Conservation (phyloP, 2,888 invertebrate genomes). For the Chrysolina haemoptera region DNA sequence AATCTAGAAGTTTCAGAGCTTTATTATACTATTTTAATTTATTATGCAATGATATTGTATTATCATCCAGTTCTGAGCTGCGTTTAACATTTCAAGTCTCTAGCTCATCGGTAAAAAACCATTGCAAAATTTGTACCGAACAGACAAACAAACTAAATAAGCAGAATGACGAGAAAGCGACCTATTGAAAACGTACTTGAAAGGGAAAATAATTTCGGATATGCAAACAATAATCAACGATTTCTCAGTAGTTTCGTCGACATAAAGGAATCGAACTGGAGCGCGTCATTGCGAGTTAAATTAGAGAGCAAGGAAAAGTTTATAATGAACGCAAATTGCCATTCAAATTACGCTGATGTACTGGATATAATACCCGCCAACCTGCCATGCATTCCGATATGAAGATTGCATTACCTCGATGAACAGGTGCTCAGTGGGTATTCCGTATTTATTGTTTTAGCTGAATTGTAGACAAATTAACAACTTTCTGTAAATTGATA, state of each 20-base stretch:
- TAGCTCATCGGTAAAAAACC: too few species aligned
- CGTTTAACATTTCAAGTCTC: too few species aligned
- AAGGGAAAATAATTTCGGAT: background rate
- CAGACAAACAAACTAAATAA: too few species aligned
- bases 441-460: constrained; percentile 2
- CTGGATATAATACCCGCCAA: background rate
- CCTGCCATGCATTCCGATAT: constrained; percentile 1
- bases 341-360: constrained; percentile 12
- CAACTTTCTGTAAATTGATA: background rate
- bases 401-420: constrained; percentile 7
- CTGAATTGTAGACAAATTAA: background rate
- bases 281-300: background rate
- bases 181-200: too few species aligned
- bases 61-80: too few species aligned
- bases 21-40: too few species aligned
- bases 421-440: background rate
- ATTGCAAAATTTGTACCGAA: too few species aligned
- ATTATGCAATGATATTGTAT: too few species aligned
- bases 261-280: constrained; percentile 9
- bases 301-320: constrained; percentile 19
- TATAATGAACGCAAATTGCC: constrained; percentile 7
- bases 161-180: too few species aligned
- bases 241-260: constrained; percentile 1
- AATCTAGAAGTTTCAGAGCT: too few species aligned
- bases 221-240: background rate